These are phyloP conservation scores for Maccullochella peelii DNA, from an alignment of 2,113 vertebrate genomes.

Conservation along the genomic window DNA sequence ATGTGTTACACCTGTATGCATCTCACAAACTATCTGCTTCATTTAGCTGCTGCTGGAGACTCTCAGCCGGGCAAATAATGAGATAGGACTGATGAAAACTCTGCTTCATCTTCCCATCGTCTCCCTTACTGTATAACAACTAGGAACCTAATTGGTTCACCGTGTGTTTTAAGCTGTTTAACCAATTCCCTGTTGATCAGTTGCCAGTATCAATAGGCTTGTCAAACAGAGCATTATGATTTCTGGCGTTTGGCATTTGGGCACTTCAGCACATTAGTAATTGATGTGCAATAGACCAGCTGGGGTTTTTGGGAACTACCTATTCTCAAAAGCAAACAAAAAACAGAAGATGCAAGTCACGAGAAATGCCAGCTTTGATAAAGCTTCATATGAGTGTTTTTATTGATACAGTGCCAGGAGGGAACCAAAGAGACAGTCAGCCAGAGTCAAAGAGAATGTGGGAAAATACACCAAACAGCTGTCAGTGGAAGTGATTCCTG, in stretches of 20 bases:
- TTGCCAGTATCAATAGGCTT: constrained; percentile 47
- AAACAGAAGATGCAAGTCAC: constrained; percentile 19
- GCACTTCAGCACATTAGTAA: constrained; percentile 53
- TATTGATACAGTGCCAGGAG: constrained; percentile 54
- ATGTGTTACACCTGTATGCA: constrained; percentile 44
- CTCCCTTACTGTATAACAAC: constrained; percentile 35
- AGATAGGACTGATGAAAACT: constrained; percentile 43
- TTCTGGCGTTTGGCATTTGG: constrained; percentile 38
- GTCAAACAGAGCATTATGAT: constrained; percentile 40
- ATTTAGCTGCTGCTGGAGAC: constrained; percentile 44
- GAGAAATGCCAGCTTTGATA: constrained; percentile 59
- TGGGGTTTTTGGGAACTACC: constrained; percentile 45
- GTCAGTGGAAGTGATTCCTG: constrained; percentile 57
- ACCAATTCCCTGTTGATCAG: constrained; percentile 48
- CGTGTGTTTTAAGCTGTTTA: constrained; percentile 26
- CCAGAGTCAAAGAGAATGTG: constrained; percentile 11
- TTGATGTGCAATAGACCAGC: constrained; percentile 45
- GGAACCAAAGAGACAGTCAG: constrained; percentile 35
- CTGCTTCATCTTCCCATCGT: constrained; percentile 27
- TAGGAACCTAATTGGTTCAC: constrained; percentile 60
- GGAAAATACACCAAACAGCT: constrained; percentile 57
- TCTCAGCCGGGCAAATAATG: constrained; percentile 49
- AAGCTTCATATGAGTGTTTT: constrained; percentile 57
- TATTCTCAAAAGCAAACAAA: constrained; percentile 54
- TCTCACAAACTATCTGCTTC: constrained; percentile 32